Percentiles rank a stretch among this genome's conserved stretches.
phyloP scores from a whole-genome alignment of 1,140 invertebrate species.

The Teleogryllus occipitalis region DNA sequence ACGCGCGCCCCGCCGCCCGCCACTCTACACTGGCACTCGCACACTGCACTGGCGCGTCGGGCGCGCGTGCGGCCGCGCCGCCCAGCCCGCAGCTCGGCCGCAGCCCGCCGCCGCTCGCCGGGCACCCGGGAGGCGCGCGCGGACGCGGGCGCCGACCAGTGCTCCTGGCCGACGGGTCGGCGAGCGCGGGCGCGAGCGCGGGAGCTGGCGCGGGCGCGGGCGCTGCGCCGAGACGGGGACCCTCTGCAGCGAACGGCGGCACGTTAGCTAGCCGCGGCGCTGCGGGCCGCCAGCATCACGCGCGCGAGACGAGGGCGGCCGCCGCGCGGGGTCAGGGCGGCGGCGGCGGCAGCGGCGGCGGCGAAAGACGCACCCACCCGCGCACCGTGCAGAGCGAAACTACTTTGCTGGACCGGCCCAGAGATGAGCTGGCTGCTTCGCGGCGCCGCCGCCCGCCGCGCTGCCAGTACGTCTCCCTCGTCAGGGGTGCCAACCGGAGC shows the following conservation, averaged over 20 bases:
- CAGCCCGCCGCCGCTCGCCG: not conserved
- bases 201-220: too few relatives aligned
- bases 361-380: not conserved
- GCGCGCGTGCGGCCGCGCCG: not conserved
- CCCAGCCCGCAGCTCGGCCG: not conserved
- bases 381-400: not conserved
- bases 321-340: not conserved
- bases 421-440: not conserved
- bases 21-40: conserved; percentile 2
- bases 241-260: not conserved
- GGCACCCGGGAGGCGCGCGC: too few relatives aligned
- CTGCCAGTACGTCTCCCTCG: not conserved
- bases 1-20: too few relatives aligned
- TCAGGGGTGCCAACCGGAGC: not conserved
- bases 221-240: not conserved
- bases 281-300: not conserved
- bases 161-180: not conserved
- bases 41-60: not conserved
- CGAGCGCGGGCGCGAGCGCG: too few relatives aligned
- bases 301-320: not conserved
- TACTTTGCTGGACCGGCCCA: not conserved
- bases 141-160: not conserved
- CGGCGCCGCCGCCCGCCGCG: too few relatives aligned
- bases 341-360: too few relatives aligned
- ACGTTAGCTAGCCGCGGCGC: not conserved